phyloP scores from a whole-genome alignment of 2,113 vertebrate species.

The Hyaena hyaena region DNA sequence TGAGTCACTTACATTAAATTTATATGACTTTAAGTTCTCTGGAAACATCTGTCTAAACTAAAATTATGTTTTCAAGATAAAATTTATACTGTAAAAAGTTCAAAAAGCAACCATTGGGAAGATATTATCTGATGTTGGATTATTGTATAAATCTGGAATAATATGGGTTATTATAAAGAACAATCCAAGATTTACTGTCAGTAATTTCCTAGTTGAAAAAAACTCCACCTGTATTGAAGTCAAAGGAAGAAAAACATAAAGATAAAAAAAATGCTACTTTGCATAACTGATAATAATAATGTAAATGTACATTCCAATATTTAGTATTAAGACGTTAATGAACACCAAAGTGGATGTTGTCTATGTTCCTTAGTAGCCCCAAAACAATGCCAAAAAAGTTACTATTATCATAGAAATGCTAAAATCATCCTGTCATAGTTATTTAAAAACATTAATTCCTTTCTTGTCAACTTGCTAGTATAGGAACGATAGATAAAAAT shows the following conservation, averaged over 20 bases:
- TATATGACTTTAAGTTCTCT: slow-evolving; percentile 39
- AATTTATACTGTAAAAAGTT: not conserved
- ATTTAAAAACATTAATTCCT: not conserved
- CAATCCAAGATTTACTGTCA: not conserved
- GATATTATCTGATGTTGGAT: not conserved
- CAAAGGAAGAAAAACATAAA: slow-evolving; percentile 40
- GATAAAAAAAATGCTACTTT: slow-evolving; percentile 15
- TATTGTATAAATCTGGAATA: not conserved
- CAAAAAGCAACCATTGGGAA: not conserved
- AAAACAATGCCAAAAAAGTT: slow-evolving; percentile 57
- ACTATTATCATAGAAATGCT: not conserved
- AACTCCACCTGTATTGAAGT: not conserved
- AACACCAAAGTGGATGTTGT: not conserved
- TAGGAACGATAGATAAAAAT: slow-evolving; percentile 40
- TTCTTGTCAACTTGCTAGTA: slow-evolving; percentile 23
- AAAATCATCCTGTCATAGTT: not conserved
- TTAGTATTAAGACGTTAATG: slow-evolving; percentile 7
- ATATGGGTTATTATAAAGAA: not conserved
- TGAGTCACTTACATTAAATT: slow-evolving; percentile 27
- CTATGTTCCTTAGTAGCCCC: not conserved
- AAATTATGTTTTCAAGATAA: slow-evolving; percentile 41
- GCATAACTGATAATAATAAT: slow-evolving; percentile 24
- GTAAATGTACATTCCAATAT: not conserved
- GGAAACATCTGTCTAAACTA: slow-evolving; percentile 12
- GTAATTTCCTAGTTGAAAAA: slow-evolving; percentile 18